phyloP scores from a whole-genome alignment of 2,113 vertebrate species.

The Salvelinus sp. region DNA sequence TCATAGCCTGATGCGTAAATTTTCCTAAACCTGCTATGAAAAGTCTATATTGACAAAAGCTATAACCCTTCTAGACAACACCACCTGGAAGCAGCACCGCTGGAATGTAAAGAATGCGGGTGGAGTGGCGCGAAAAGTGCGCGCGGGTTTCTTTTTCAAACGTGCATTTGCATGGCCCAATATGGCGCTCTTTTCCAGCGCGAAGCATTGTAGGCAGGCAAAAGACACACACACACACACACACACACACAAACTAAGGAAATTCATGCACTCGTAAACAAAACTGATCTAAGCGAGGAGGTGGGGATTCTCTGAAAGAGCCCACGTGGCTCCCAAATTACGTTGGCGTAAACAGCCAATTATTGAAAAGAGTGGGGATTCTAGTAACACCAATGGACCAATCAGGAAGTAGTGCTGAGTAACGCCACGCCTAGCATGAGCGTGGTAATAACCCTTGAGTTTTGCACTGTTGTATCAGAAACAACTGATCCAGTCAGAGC shows the following conservation, averaged over 20 bases:
- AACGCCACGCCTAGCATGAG: constrained; percentile 14
- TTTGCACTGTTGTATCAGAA: constrained; percentile 8
- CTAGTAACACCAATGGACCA: constrained; percentile 46
- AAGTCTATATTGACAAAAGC: too few relatives aligned
- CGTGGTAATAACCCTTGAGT: constrained; percentile 17
- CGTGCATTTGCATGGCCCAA: neutral
- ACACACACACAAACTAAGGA: constrained; percentile 34
- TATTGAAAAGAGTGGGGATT: constrained; percentile 10
- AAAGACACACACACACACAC: neutral
- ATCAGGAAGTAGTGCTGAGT: constrained; percentile 26
- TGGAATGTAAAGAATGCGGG: constrained; percentile 21
- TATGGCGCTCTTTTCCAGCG: constrained; percentile 4
- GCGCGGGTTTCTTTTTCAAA: constrained; percentile 10
- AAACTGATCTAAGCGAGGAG: constrained; percentile 17
- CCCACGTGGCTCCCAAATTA: constrained; percentile 66
- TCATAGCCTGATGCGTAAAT: too few relatives aligned
- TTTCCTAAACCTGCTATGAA: too few relatives aligned
- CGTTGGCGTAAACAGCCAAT: constrained; percentile 58
- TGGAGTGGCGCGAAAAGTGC: neutral
- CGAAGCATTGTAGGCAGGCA: neutral
- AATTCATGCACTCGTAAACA: constrained; percentile 62
- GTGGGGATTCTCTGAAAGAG: constrained; percentile 60
- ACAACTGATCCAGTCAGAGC: neutral
- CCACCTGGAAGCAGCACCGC: neutral
- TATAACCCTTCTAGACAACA: too few relatives aligned